phyloP scores from a whole-genome alignment of 2,888 invertebrate species.

The Ligdia adustata region DNA sequence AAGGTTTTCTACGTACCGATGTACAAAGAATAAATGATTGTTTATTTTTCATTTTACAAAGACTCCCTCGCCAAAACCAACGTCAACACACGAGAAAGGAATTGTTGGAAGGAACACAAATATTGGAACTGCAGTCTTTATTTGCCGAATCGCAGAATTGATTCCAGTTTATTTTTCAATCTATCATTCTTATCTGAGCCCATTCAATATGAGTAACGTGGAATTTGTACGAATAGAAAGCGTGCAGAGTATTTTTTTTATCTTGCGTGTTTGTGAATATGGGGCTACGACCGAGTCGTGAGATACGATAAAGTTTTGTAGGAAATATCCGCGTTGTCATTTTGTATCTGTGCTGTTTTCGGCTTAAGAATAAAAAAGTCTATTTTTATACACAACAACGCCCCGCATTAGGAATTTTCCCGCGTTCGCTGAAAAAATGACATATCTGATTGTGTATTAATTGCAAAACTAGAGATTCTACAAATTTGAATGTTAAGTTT shows the following conservation, averaged over 20 bases:
- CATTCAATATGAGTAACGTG: constrained; percentile 40
- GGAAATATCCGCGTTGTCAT: constrained; percentile 12
- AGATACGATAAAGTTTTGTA: constrained; percentile 26
- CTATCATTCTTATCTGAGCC: constrained; percentile 41
- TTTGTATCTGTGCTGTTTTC: constrained; percentile 11
- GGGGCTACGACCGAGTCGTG: constrained; percentile 11
- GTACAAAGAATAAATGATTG: background rate
- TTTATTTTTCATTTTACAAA: constrained; percentile 4
- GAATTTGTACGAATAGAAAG: constrained; percentile 33
- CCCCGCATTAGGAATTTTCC: too few relatives aligned
- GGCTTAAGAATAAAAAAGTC: too few relatives aligned
- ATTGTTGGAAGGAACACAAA: constrained; percentile 19
- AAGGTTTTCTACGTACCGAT: too few relatives aligned
- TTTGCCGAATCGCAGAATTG: constrained; percentile 43
- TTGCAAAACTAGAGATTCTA: too few relatives aligned
- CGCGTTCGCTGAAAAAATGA: too few relatives aligned
- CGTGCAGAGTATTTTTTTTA: constrained; percentile 27
- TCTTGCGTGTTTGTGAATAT: constrained; percentile 27
- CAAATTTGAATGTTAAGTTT: too few relatives aligned
- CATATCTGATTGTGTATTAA: too few relatives aligned
- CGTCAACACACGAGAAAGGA: constrained; percentile 9
- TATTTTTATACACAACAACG: too few relatives aligned
- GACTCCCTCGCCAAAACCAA: constrained; percentile 4
- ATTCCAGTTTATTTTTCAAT: constrained; percentile 50
- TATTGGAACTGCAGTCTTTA: constrained; percentile 26